Base-by-base conservation (phyloP, 2,797 vertebrate species). In the Myripristis murdjan region DNA sequence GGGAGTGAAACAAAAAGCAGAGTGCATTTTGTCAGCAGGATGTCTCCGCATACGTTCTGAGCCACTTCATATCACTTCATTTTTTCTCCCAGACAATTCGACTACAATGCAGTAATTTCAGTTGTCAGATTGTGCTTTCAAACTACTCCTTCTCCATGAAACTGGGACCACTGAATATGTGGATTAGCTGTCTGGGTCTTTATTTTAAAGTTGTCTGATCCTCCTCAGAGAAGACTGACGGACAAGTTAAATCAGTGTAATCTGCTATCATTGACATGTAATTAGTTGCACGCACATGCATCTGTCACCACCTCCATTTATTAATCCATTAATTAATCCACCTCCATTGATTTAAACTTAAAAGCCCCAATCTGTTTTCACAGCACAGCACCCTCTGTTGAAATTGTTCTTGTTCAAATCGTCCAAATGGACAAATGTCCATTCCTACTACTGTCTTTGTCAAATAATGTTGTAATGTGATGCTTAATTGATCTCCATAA, bases 241-340 rank as follows among this genome's bases (percentile, higher is more conserved):
- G 53, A 43, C 52, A 43, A 15, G 53, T 76, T 82, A 64, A 63
- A 78, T 64, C 57, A 15, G 7, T 56, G 18, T 63, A 75, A 86
- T 84, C 79, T 64, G 58, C 70, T 22, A 6, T 44, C 56, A 51
- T 54, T 69, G 37, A 55, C 52, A 3, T 54, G 57, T 60, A 79
- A 79, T 75, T 81, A 75, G 69, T 63, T 69, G 46, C 66, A 85
- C 67, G 73, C 69, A 52, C 66, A 70, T 31, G 10, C 55, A 61
- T 44, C 43, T 12, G 18, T 58, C 60, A 16, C 7, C 15, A 23
- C 5, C 7, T 28, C 10, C 22, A 41, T 55, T 44, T 66, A 26
- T 52, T 16, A 16, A 41, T 7, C 14, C 49, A 23, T 9, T 55
- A 64, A 70, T 48, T n/a, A 72, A 33, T 56, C 56, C 16, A 64